These are phyloP conservation scores for Pardalotus punctatus DNA, from an alignment of 2,113 vertebrate genomes.

Conservation along the genomic window DNA sequence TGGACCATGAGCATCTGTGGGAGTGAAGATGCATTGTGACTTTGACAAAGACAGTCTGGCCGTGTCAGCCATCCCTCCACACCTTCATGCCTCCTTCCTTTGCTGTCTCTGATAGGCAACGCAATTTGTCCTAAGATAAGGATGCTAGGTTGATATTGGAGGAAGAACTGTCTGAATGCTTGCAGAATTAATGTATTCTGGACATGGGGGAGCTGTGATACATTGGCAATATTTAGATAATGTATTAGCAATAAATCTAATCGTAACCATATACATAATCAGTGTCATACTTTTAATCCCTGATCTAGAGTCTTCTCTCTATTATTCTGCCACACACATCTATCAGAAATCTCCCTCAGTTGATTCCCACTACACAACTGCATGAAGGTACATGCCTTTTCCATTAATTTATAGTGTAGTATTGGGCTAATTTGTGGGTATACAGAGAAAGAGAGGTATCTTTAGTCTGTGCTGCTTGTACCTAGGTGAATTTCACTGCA, in stretches of 20 bases:
- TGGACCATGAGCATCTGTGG: background rate
- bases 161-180: background rate
- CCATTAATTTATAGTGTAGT: background rate
- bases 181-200: fast-evolving
- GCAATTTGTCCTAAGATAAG: background rate
- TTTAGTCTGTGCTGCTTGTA: background rate
- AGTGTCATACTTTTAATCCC: background rate
- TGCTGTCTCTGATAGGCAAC: background rate
- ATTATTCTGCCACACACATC: background rate
- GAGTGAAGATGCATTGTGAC: background rate
- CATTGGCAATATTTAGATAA: background rate
- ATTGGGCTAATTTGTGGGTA: background rate
- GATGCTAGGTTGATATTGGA: background rate
- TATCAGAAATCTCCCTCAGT: background rate
- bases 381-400: background rate
- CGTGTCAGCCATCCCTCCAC: background rate
- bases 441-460: background rate
- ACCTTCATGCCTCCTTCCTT: background rate
- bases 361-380: background rate
- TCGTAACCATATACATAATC: fast-evolving
- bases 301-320: background rate
- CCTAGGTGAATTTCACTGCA: background rate
- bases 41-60: fast-evolving
- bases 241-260: background rate
- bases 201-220: background rate